Evolutionary conservation across 2,113 vertebrate genomes (phyloP).

Genomic region (Podarcis raffonei): DNA sequence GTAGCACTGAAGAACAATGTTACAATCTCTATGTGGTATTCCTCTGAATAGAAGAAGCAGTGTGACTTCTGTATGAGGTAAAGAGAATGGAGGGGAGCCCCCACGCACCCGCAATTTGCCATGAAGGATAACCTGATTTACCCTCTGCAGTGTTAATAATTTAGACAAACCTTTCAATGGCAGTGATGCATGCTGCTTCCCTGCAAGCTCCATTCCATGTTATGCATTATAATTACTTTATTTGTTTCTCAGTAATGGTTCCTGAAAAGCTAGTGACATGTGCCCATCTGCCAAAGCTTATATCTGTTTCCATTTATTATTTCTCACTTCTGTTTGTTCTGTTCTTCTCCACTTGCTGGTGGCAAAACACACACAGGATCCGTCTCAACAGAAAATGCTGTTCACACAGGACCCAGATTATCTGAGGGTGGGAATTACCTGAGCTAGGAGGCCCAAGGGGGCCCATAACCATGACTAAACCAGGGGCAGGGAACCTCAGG

Average conservation of each 20-base stretch:
- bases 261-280: neutral
- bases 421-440: neutral
- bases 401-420: neutral
- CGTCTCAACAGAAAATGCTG: constrained; percentile 16
- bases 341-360: constrained; percentile 16
- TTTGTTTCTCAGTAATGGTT: neutral
- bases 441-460: neutral
- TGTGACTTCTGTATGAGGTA: constrained; percentile 12
- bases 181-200: constrained; percentile 11
- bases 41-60: constrained; percentile 48
- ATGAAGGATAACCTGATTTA: constrained; percentile 45
- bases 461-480: neutral
- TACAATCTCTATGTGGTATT: constrained; percentile 23
- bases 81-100: constrained; percentile 28
- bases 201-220: constrained; percentile 10
- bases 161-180: constrained; percentile 49
- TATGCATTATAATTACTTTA: constrained; percentile 32
- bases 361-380: constrained; percentile 13
- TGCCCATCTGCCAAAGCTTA: neutral
- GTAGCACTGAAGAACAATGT: neutral
- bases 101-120: constrained; percentile 22
- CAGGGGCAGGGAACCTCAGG: too few relatives aligned
- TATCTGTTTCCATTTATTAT: constrained; percentile 32
- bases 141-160: constrained; percentile 54
- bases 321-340: neutral